Percentiles rank a stretch among this genome's conserved stretches.
phyloP scores from a whole-genome alignment of 2,797 vertebrate genomes.

The Ispidina picta region DNA sequence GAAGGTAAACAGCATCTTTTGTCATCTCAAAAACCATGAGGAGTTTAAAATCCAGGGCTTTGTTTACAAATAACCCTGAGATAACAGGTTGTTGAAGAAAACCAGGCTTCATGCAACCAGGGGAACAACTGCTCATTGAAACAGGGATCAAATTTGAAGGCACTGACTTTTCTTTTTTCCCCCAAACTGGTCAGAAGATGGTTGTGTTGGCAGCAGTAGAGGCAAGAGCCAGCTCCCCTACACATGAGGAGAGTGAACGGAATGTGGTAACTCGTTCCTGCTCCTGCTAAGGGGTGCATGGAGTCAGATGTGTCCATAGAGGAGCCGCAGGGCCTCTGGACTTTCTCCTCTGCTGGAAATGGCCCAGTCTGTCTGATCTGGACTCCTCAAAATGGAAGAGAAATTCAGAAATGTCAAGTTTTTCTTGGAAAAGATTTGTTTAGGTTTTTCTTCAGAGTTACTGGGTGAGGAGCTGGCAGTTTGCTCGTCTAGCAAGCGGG shows the following conservation, averaged over 20 bases:
- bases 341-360: neutral
- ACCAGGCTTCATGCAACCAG: neutral
- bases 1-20: neutral
- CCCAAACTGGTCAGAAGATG: neutral
- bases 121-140: neutral
- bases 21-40: neutral
- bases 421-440: neutral
- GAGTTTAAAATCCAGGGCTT: neutral
- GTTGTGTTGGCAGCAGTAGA: neutral
- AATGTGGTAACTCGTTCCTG: neutral
- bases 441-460: neutral
- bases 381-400: neutral
- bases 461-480: neutral
- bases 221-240: neutral
- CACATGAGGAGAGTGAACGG: neutral
- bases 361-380: neutral
- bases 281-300: neutral
- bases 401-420: neutral
- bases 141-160: neutral
- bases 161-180: neutral
- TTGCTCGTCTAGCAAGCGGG: neutral
- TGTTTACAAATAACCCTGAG: neutral
- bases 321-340: neutral
- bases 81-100: neutral
- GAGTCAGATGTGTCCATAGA: neutral